These are phyloP conservation scores for Belonocnema kinseyi DNA, from an alignment of 1,140 invertebrate species.

Conservation along the genomic window DNA sequence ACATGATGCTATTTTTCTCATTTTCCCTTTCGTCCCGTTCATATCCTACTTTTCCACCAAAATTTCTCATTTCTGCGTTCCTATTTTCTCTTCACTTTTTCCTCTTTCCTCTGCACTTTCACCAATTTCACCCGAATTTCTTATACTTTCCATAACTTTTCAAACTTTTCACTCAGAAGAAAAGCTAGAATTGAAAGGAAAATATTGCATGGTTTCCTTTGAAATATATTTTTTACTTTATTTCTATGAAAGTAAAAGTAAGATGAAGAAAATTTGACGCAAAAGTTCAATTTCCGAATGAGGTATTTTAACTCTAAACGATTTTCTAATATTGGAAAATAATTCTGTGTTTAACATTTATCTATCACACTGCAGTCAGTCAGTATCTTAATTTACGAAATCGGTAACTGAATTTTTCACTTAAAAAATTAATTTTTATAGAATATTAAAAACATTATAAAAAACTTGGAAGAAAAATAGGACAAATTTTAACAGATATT, in stretches of 20 bases:
- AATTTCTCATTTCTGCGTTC: slow-evolving; percentile 10
- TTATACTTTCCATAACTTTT: slow-evolving; percentile 29
- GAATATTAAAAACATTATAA: too few species aligned
- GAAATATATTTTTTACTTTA: slow-evolving; percentile 25
- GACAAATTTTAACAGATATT: too few species aligned
- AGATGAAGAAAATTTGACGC: slow-evolving; percentile 3
- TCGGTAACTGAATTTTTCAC: too few species aligned
- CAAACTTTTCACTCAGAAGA: slow-evolving; percentile 15
- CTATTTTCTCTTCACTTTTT: slow-evolving; percentile 29
- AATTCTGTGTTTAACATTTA: too few species aligned
- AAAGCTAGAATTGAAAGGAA: slow-evolving; percentile 27
- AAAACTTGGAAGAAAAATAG: too few species aligned
- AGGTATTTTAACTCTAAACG: too few species aligned
- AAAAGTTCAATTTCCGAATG: not conserved
- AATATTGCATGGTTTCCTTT: slow-evolving; percentile 22
- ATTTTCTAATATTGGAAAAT: too few species aligned
- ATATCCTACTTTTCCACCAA: slow-evolving; percentile 26
- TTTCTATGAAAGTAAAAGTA: not conserved
- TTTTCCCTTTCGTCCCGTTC: slow-evolving; percentile 31
- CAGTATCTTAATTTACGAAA: too few species aligned
- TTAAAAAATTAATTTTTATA: too few species aligned
- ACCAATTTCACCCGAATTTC: slow-evolving; percentile 28
- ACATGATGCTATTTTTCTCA: slow-evolving; percentile 28
- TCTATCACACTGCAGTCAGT: too few species aligned
- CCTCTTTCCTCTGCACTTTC: slow-evolving; percentile 12